phyloP scores from a whole-genome alignment of 1,140 invertebrate genomes.

The Calycopis cecrops region DNA sequence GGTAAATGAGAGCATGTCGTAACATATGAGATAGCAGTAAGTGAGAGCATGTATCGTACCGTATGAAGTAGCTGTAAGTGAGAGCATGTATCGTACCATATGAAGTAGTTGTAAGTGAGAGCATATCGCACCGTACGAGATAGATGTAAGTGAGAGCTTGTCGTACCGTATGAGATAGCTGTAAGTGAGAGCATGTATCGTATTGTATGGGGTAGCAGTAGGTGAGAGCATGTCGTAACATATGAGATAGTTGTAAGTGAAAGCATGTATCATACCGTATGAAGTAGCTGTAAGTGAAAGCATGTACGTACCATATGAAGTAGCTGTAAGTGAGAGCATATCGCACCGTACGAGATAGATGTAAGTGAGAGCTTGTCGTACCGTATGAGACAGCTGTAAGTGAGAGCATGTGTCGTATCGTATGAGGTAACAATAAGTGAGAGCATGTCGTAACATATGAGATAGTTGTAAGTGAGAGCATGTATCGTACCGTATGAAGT shows the following conservation, averaged over 20 bases:
- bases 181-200: too few relatives aligned
- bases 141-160: too few relatives aligned
- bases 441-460: too few relatives aligned
- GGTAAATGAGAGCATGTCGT: slow-evolving; percentile 54
- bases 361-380: too few relatives aligned
- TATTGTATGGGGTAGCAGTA: not conserved
- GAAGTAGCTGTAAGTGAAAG: too few relatives aligned
- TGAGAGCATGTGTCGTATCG: not conserved
- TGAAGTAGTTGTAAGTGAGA: slow-evolving; percentile 86
- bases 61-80: slow-evolving; percentile 83
- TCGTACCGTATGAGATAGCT: not conserved
- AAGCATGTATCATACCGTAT: not conserved
- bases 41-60: slow-evolving; percentile 44
- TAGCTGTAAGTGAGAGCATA: too few relatives aligned
- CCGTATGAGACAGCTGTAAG: slow-evolving; percentile 3
- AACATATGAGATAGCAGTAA: slow-evolving; percentile 85
- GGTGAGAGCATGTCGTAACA: too few relatives aligned
- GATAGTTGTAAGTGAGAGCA: too few relatives aligned
- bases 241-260: too few relatives aligned
- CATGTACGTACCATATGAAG: not conserved
- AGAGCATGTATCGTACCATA: slow-evolving; percentile 66
- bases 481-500: not conserved
- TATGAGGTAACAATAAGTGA: not conserved
- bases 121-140: too few relatives aligned
- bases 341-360: too few relatives aligned